Conservation (phyloP, 2,113 vertebrate genomes). For the Pluvialis apricaria region DNA sequence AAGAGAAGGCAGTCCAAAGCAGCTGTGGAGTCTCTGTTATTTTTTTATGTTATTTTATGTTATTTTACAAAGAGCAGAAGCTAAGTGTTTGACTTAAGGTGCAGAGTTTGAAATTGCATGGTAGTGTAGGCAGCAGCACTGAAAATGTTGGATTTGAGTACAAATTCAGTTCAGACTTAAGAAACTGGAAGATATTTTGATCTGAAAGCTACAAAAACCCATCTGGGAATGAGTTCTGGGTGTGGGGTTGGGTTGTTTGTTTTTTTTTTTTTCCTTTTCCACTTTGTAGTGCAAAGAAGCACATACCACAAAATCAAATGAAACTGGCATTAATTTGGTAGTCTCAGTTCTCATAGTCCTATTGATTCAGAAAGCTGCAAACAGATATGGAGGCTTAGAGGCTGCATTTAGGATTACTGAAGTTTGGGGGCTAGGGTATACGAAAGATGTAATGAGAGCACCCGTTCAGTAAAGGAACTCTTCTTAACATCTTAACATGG, state of each 20-base stretch:
- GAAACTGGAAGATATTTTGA: slow-evolving; percentile 55
- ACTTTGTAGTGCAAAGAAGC: slow-evolving; percentile 64
- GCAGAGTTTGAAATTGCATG: background rate
- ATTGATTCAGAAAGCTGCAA: slow-evolving; percentile 63
- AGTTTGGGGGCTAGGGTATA: slow-evolving; percentile 7
- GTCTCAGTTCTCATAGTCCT: slow-evolving; percentile 40
- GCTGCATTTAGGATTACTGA: slow-evolving; percentile 34
- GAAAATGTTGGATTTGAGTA: background rate
- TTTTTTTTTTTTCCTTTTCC: background rate
- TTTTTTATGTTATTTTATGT: background rate
- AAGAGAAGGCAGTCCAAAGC: slow-evolving; percentile 2
- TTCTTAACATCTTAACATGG: slow-evolving; percentile 7
- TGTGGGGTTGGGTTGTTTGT: background rate
- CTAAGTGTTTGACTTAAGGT: slow-evolving; percentile 13
- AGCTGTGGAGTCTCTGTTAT: background rate
- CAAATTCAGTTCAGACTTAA: slow-evolving; percentile 37
- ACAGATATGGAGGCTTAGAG: slow-evolving; percentile 23
- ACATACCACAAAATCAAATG: slow-evolving; percentile 52
- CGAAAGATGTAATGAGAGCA: background rate
- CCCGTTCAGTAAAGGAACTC: background rate
- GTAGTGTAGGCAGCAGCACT: background rate
- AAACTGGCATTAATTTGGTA: slow-evolving; percentile 61
- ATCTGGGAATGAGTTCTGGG: slow-evolving; percentile 20
- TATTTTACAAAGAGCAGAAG: background rate
- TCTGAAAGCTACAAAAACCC: slow-evolving; percentile 32